Evolutionary conservation across 1,140 invertebrate species (phyloP).

Genomic region (Chymomyza costata): DNA sequence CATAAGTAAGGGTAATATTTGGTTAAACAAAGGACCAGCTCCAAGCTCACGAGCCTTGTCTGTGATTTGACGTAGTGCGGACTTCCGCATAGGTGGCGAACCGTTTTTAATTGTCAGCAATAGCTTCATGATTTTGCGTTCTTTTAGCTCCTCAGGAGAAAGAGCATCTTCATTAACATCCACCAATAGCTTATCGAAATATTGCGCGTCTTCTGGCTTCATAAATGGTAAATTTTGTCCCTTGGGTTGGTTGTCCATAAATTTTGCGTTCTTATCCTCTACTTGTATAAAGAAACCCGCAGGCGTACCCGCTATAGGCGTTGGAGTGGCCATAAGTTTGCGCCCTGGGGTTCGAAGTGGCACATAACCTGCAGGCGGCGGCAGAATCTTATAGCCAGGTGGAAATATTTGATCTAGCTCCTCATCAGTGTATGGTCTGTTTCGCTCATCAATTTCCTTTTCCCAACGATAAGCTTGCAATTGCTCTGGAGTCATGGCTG

Average conservation of each 20-base stretch:
- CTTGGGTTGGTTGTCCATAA: constrained; percentile 98
- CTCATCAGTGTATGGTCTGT: constrained; percentile 96
- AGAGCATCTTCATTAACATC: constrained; percentile 98
- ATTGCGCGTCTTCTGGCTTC: constrained; percentile 99
- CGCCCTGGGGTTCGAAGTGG: constrained; percentile 98
- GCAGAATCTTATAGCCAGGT: constrained; percentile 97
- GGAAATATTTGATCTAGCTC: constrained; percentile 98
- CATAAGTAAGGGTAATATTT: constrained; percentile 98
- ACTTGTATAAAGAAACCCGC: constrained; percentile 97
- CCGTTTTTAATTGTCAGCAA: constrained; percentile 99
- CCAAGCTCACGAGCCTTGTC: constrained; percentile 99
- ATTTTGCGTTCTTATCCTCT: constrained; percentile 88
- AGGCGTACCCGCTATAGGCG: constrained; percentile 94
- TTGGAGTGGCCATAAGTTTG: constrained; percentile 98
- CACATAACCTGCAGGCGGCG: constrained; percentile 96
- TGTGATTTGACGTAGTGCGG: constrained; percentile 97
- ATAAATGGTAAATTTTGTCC: constrained; percentile 95
- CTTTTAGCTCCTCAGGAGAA: constrained; percentile 97
- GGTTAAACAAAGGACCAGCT: constrained; percentile 98
- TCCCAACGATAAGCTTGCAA: constrained; percentile 99
- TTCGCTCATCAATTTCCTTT: constrained; percentile 98
- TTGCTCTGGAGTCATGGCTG: constrained; percentile 99
- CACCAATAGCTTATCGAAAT: constrained; percentile 98
- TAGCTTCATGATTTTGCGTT: constrained; percentile 99
- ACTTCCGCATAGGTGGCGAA: constrained; percentile 99